Conservation (phyloP, 2,113 vertebrate genomes). For the Lutjanus erythropterus region DNA sequence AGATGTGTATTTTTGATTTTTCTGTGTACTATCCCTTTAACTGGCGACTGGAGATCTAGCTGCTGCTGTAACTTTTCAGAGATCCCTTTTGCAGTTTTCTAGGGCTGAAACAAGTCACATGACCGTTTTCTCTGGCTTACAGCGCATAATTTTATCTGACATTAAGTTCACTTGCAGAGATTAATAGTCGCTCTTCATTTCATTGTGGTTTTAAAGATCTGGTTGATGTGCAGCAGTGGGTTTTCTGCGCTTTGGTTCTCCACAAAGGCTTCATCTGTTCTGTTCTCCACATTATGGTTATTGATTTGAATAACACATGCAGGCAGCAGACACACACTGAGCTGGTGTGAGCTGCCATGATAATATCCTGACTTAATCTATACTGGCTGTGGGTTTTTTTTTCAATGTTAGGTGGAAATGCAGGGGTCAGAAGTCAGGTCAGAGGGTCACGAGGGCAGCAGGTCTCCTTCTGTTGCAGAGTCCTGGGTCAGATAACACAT, state of each 20-base stretch:
- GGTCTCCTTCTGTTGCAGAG: conserved; percentile 37
- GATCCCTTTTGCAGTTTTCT: background rate
- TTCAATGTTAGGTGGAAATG: background rate
- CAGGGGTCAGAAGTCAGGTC: conserved; percentile 24
- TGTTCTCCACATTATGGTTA: background rate
- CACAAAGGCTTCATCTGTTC: background rate
- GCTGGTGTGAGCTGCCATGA: background rate
- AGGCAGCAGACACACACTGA: too few relatives aligned
- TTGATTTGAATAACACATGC: background rate
- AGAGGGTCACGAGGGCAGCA: conserved; percentile 30
- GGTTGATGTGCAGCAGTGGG: too few relatives aligned
- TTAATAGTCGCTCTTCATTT: background rate
- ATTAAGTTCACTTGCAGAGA: background rate
- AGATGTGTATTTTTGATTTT: too few relatives aligned
- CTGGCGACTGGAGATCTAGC: background rate
- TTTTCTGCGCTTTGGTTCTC: too few relatives aligned
- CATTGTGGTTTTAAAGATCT: background rate
- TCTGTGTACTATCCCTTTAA: too few relatives aligned
- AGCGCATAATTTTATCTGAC: background rate
- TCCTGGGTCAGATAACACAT: background rate
- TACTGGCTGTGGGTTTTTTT: background rate
- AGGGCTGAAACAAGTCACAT: too few relatives aligned
- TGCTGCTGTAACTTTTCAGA: background rate
- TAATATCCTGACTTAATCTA: background rate
- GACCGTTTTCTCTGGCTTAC: background rate